These are phyloP conservation scores for Nesospiza acunhae DNA, from an alignment of 2,113 vertebrate species.

Conservation along the genomic window DNA sequence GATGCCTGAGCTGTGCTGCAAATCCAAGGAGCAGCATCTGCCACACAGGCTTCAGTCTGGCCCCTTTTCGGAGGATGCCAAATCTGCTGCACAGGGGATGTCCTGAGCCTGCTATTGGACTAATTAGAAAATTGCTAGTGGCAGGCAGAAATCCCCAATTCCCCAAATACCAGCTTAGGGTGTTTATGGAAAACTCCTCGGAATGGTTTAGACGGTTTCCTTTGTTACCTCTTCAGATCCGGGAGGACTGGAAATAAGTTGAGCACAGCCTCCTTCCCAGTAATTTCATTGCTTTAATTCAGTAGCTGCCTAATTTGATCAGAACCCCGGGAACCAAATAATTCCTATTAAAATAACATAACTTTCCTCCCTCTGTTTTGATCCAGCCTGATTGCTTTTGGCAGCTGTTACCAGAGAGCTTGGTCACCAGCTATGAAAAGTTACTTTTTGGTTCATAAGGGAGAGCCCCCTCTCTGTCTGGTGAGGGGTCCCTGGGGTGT, in stretches of 20 bases:
- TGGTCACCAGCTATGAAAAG: conserved; percentile 5
- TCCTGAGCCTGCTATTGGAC: not conserved
- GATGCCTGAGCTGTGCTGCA: not conserved
- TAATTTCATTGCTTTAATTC: conserved; percentile 67
- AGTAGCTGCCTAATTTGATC: conserved; percentile 64
- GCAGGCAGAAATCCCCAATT: conserved; percentile 32
- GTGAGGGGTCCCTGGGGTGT: not conserved
- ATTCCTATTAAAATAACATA: conserved; percentile 55
- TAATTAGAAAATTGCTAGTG: conserved; percentile 53
- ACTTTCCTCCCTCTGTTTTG: conserved; percentile 25
- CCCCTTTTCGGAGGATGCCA: not conserved
- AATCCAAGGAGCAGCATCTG: not conserved
- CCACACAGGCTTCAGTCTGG: not conserved
- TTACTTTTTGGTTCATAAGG: not conserved
- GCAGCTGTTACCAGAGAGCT: conserved; percentile 7
- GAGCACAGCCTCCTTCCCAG: not conserved
- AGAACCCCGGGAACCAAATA: conserved; percentile 36
- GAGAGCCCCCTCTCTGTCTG: not conserved
- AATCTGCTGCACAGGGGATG: not conserved
- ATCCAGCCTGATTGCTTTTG: conserved; percentile 38
- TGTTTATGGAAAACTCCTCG: not conserved
- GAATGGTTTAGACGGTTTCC: not conserved
- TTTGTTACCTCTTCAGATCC: conserved; percentile 20
- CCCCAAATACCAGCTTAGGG: not conserved
- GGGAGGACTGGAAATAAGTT: conserved; percentile 8